phyloP scores from a whole-genome alignment of 2,888 invertebrate species.

The Tenthredo livida region DNA sequence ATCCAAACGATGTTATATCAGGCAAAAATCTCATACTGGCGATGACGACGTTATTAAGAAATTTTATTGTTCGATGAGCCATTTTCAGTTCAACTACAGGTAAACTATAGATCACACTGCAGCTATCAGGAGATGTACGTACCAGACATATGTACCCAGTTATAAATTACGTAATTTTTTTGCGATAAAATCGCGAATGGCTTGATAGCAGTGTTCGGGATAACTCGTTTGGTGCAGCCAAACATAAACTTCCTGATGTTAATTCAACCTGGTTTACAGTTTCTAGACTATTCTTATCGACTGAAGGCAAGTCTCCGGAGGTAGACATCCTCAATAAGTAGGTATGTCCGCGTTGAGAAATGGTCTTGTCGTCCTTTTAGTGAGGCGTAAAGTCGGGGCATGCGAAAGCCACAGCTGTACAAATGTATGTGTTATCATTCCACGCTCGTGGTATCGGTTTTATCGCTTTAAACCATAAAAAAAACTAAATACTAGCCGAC shows the following conservation, averaged over 20 bases:
- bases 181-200: background rate
- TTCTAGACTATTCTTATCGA: constrained; percentile 22
- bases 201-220: background rate
- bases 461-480: background rate
- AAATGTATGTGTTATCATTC: background rate
- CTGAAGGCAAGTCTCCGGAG: constrained; percentile 7
- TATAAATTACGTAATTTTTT: background rate
- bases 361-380: background rate
- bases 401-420: background rate
- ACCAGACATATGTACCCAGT: background rate
- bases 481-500: background rate
- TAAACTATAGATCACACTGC: background rate
- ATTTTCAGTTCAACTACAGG: background rate
- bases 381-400: background rate
- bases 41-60: background rate
- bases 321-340: background rate
- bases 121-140: background rate
- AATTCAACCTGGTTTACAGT: background rate
- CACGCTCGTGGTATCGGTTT: background rate
- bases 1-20: background rate
- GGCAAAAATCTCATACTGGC: background rate
- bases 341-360: background rate
- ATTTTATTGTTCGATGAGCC: background rate
- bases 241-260: background rate
- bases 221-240: background rate